Conservation (phyloP, 2,888 invertebrate species). For the Zootermopsis nevadensis region DNA sequence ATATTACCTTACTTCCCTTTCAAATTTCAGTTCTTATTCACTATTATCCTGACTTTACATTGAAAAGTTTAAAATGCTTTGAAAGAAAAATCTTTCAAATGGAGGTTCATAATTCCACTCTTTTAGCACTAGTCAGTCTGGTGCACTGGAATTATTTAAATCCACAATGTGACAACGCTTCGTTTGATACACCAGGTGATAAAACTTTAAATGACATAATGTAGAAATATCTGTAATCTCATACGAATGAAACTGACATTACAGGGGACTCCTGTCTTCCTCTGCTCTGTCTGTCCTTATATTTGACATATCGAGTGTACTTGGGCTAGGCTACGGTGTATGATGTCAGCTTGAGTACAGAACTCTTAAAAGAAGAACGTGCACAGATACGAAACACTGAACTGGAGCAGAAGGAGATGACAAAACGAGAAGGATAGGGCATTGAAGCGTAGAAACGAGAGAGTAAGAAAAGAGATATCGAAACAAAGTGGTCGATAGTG, state of each 20-base stretch:
- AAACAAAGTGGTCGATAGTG: conserved; percentile 41
- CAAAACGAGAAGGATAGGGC: neutral
- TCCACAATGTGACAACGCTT: neutral
- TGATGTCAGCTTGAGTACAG: conserved; percentile 9
- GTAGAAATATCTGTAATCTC: neutral
- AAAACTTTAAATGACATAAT: neutral
- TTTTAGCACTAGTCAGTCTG: no score
- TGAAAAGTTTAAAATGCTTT: no score
- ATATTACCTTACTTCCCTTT: no score
- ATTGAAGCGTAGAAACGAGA: neutral
- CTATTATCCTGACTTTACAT: no score
- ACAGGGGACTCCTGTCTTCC: neutral
- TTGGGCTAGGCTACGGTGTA: neutral
- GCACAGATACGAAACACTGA: neutral
- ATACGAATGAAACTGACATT: neutral
- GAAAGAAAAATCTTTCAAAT: no score
- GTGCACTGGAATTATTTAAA: no score
- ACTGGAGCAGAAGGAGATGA: neutral
- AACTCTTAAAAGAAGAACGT: neutral
- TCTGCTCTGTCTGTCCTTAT: neutral
- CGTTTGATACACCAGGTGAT: neutral
- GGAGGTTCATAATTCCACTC: no score
- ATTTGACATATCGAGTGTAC: neutral
- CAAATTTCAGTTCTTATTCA: no score
- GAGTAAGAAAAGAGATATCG: conserved; percentile 7